phyloP scores from a whole-genome alignment of 2,797 vertebrate genomes.

The Syndactyla subalaris region DNA sequence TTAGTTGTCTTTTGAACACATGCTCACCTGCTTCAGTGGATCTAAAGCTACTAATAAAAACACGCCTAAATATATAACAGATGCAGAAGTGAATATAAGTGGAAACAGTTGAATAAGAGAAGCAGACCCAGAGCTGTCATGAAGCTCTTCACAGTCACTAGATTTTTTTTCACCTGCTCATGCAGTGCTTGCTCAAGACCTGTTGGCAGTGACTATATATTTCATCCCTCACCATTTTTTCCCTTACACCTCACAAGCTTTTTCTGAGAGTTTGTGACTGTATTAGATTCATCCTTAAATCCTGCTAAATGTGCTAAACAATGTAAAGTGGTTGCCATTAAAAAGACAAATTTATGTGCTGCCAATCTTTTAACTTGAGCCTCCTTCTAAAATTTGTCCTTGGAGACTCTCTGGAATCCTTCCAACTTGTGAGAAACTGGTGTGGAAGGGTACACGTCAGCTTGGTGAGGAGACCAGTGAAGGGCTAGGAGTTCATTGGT shows the following conservation, averaged over 20 bases:
- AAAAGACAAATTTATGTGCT: constrained; percentile 34
- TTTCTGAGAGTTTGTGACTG: constrained; percentile 1
- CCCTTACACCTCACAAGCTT: not conserved
- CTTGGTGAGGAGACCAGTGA: not conserved
- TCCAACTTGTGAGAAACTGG: not conserved
- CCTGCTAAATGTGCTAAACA: constrained; percentile 43
- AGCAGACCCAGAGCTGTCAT: constrained; percentile 68
- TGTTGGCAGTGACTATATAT: constrained; percentile 29
- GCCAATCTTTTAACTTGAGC: not conserved
- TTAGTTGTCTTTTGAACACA: not conserved
- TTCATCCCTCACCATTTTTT: not conserved
- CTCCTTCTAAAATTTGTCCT: not conserved
- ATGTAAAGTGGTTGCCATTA: constrained; percentile 49
- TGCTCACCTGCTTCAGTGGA: constrained; percentile 33
- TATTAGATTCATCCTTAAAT: constrained; percentile 36
- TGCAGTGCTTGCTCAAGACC: constrained; percentile 7
- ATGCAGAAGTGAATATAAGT: constrained; percentile 69
- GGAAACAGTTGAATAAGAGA: constrained; percentile 66
- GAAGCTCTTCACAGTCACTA: constrained; percentile 68
- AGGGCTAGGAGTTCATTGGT: not conserved
- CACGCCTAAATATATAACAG: constrained; percentile 59
- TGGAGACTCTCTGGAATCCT: not conserved
- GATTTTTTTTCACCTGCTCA: constrained; percentile 68
- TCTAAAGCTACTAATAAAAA: constrained; percentile 53
- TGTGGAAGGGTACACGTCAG: not conserved